Percentiles rank a stretch among this genome's conserved stretches.
Conservation (phyloP, 2,888 invertebrate genomes). For the Aphodius granarius region DNA sequence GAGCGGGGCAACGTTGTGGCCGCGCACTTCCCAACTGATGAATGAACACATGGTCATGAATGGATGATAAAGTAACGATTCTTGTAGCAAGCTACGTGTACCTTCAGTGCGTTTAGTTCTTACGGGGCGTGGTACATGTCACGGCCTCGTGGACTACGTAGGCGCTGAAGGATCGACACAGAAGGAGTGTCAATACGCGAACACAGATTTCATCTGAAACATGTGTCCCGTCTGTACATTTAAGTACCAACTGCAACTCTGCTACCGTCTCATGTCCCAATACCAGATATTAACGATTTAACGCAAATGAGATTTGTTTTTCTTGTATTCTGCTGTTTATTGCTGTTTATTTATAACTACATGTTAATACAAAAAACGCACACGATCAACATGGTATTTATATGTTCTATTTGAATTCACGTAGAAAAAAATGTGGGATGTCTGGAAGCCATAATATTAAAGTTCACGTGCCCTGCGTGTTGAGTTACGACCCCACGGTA, state of each 20-base stretch:
- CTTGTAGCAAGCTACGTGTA: constrained; percentile 45
- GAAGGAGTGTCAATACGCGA: constrained; percentile 42
- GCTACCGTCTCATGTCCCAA: background rate
- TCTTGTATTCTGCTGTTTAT: no score
- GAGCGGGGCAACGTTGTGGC: background rate
- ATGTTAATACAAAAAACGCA: no score
- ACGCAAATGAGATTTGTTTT: no score
- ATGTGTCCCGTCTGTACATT: constrained; percentile 32
- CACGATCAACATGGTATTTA: no score
- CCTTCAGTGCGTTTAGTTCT: constrained; percentile 40
- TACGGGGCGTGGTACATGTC: constrained; percentile 47
- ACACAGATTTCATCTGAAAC: constrained; percentile 29
- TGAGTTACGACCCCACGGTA: no score
- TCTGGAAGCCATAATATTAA: no score
- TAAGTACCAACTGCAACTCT: constrained; percentile 5
- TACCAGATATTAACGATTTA: background rate
- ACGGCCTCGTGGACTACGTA: constrained; percentile 43
- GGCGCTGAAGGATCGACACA: constrained; percentile 40
- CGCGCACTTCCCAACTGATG: constrained; percentile 40
- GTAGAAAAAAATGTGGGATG: no score
- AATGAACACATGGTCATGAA: constrained; percentile 51
- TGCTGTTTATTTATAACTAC: no score
- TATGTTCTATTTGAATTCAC: no score
- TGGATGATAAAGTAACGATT: constrained; percentile 46
- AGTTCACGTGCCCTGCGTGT: no score